Percentiles rank a stretch among this genome's conserved stretches.
Evolutionary conservation across 1,140 invertebrate species (phyloP).

Genomic region (Pinna nobilis): DNA sequence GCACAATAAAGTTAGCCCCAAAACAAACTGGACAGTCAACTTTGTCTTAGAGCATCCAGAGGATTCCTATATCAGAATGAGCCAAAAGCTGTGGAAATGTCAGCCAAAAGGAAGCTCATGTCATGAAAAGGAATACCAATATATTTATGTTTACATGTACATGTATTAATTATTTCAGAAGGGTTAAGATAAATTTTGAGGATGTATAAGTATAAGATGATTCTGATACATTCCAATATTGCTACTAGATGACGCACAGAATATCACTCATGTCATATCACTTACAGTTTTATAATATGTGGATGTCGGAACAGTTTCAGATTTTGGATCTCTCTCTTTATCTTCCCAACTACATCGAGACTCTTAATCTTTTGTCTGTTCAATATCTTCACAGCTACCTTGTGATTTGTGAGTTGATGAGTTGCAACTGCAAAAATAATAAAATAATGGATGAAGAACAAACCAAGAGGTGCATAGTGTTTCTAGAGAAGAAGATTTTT

Average conservation of each 20-base stretch:
- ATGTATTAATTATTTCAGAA: not conserved
- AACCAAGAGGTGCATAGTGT: no score
- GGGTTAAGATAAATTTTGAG: not conserved
- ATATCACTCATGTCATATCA: constrained; percentile 52
- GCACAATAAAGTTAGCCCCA: no score
- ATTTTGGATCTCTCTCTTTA: constrained; percentile 98
- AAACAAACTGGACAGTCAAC: no score
- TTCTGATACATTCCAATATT: not conserved
- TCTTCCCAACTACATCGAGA: constrained; percentile 99
- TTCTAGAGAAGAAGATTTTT: no score
- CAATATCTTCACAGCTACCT: constrained; percentile 99
- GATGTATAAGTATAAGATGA: not conserved
- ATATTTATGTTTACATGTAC: no score
- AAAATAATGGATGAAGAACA: not conserved
- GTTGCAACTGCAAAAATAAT: constrained; percentile 84
- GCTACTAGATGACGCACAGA: not conserved
- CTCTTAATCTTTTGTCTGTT: constrained; percentile 99
- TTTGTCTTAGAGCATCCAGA: no score
- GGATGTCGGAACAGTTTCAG: constrained; percentile 99
- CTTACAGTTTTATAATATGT: constrained; percentile 99
- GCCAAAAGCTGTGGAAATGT: no score
- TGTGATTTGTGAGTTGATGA: constrained; percentile 97
- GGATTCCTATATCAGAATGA: no score
- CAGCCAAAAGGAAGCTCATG: no score
- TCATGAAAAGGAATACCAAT: no score